Base-by-base conservation (phyloP, 2,888 invertebrate species). In the Lithophane ornitopus region DNA sequence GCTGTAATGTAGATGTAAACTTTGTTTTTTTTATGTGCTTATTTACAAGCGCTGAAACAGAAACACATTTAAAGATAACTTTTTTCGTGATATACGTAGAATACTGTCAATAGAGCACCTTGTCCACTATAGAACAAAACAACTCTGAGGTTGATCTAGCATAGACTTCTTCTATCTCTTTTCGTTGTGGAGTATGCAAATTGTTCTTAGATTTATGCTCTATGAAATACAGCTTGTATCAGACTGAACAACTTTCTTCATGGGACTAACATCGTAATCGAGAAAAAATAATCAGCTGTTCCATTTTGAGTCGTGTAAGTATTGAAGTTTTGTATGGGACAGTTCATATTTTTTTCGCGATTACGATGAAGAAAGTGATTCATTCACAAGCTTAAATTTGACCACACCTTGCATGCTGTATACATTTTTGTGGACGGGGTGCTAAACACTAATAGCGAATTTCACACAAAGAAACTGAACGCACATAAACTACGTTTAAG, bases 21-120 rank as follows among this genome's bases (percentile, higher is more conserved):
- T 41, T 74, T 41, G 9, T 14, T 34, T 61, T 56, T 41, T 74
- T 9, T 41, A 19, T 28, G 28, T 74, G 58, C 6, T 59, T 39
- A 54, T 26, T 74, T 62, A 16, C 19, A 74, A 62, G 74, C 14
- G 41, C 52, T 61, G 49, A 59, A 34, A 74, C 28, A 28, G n/a
- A 74, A 41, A n/a, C 28, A 28, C n/a, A 44, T n/a, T 22, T 69
- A 52, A 28, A 8, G 0, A 28, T 54, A n/a, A 4, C 14, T 26
- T 41, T 19, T 54, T 34, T 19, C 52, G 41, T 71, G 34, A 34
- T 56, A 22, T 34, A 1, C 54, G 34, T n/a, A 16, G 6, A 46
- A 34, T 46, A 28, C 19, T 39, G 39, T 39, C 22, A 22, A 8
- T 26, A 26, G 16, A 34, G 19, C 11, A 9, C 44, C 16, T 46